Evolutionary conservation across 2,888 invertebrate genomes (phyloP), one percentile per base, ranked within the genome.

Genomic region (Odontocolon sp.): DNA sequence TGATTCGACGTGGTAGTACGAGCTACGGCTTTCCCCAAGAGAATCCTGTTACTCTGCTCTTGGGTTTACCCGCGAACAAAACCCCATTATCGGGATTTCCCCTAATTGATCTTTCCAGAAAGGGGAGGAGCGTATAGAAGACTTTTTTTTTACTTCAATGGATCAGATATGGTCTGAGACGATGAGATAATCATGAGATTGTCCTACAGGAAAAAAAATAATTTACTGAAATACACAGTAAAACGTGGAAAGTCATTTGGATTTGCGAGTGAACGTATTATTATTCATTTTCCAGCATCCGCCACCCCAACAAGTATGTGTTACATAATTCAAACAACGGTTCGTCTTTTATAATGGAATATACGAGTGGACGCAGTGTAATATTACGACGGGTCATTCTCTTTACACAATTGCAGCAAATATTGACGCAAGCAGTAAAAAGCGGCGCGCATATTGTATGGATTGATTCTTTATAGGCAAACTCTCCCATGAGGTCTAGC

Each of bases 401-500:
- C 83, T 83, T 84, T 83, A 81, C 82, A 84, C 84, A 82, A 85
- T 87, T 84, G 82, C 83, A 78, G 80, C 86, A 87, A 88, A 88
- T 88, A 88, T 88, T 88, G 87, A 88, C 87, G 76, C 79, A 75
- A 84, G 78, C 81, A 56, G 78, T 74, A 77, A 77, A 72, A 69
- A 64, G 45, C 63, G 42, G 23, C 78, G 72, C 70, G 79, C 83
- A 82, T 83, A 84, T 82, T 82, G 83, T 78, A 81, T 80, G 81
- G 84, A 87, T 87, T 86, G 86, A 88, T 88, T 87, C 85, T 87
- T 88, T 84, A 85, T 85, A 77, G 84, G 70, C 69, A 59, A 70
- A 66, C 61, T 54, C 70, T 66, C 66, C 69, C 75, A 77, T 70
- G 50, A 70, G 63, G 70, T 75, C 38, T 36, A 40, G 45, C 33